Base-by-base conservation (phyloP, 2,113 vertebrate species). In the Podarcis cretensis region DNA sequence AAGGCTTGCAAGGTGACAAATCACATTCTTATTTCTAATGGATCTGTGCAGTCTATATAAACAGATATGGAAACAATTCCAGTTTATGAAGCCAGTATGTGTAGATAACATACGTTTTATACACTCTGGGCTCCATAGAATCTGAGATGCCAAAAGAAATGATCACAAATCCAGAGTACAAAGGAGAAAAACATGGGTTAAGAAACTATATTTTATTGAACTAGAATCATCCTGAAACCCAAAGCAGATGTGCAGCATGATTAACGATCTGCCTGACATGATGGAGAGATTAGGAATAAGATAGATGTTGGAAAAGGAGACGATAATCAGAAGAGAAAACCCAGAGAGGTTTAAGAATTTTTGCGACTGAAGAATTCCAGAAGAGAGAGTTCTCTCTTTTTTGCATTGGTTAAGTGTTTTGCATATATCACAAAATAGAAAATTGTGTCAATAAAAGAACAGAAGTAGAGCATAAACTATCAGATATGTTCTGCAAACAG, bases 141-240 rank as follows among this genome's bases (percentile, higher is more conserved):
- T 48, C 32, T 23, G 14, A 86, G 87, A 86, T 66, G 57, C 86
- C 63, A 81, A 86, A 89, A 78, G 30, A 68, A 77, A 13, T 1
- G 2, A 79, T 43, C 23, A 66, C 0, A 71, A 69, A 13, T 16
- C 76, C 25, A 84, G 84, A 23, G 23, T 91, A 81, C 74, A 93
- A 78, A 75, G 77, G 54, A 35, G 83, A 88, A 84, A 86, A 76
- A 48, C 43, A 78, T 27, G 32, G 32, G 68, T 91, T 89, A 89
- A 81, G 81, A 86, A 90, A 85, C 81, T 23, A 54, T 89, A 71
- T 76, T 83, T 91, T 81, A 65, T 89, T 27, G 87, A 81, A 71
- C 78, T 89, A 59, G 54, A 92, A 65, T 35, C 32, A 73, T 63
- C 77, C 27, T 94, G 87, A 94, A 89, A 40, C 79, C 65, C 85